Evolutionary conservation across 2,888 invertebrate species (phyloP), one percentile per base, ranked within the genome.

Genomic region (Druceiella hillmani): DNA sequence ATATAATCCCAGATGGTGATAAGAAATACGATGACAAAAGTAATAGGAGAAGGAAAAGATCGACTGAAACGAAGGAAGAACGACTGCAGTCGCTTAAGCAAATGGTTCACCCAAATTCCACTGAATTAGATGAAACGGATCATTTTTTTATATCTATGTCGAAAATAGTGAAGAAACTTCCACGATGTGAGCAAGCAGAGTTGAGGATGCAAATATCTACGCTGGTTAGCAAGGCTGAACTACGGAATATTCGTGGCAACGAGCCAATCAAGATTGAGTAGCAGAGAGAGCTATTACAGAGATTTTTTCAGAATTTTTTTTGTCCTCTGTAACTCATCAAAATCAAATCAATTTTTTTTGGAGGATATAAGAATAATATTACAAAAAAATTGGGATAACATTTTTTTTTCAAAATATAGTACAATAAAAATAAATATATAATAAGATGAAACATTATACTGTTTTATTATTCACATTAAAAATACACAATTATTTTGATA

Each of bases 131-230:
- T 38, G 52, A 54, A 49, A 53, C 13, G 28, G 54, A 54, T 33
- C 42, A 52, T 20, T 55, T 54, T 30, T 55, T 55, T 28, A 33
- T 41, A 34, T 50, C 53, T 2, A 57, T 56, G 52, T 50, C 54
- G 25, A 55, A 54, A 50, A 55, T 55, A 22, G 52, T 51, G 26
- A 55, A 55, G 35, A 53, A 51, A 32, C 46, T 56, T 22, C 53
- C 55, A 30, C 36, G 29, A 10, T 49, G 47, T 33, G 55, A 54
- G 29, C 54, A 51, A 44, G 52, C 40, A 31, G 43, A 48, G 38
- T 33, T 56, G 33, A 51, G 51, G 37, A 33, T 54, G 45, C 44
- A 54, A 44, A 50, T 54, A n/a, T 48, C 48, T 10, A 40, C 50
- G 17, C 46, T 48, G 25, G 47, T 51, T 32, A 49, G 51, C 40